These are phyloP conservation scores for Oryzias javanicus DNA, from an alignment of 2,113 vertebrate genomes.

Conservation along the genomic window DNA sequence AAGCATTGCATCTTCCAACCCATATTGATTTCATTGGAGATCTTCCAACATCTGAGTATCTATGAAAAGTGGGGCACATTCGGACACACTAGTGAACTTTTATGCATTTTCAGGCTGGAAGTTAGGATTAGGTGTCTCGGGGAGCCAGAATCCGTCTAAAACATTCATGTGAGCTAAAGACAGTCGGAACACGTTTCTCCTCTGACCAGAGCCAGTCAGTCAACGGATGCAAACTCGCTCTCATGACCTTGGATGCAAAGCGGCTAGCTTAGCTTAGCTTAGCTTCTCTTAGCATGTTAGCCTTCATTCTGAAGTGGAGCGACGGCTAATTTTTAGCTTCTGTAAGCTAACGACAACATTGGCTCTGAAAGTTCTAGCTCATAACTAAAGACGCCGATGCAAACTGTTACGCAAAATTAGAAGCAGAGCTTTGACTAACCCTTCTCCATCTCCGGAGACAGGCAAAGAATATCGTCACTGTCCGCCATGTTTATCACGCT, in stretches of 20 bases:
- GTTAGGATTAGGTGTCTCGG: no score
- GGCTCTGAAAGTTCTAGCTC: neutral
- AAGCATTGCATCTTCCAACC: no score
- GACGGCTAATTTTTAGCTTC: conserved; percentile 34
- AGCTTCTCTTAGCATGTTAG: conserved; percentile 13
- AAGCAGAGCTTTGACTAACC: conserved; percentile 51
- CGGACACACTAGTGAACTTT: no score
- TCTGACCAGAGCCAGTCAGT: neutral
- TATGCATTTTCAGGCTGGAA: no score
- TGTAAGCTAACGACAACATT: neutral
- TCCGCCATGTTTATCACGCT: conserved; percentile 69
- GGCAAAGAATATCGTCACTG: conserved; percentile 72
- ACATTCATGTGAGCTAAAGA: neutral
- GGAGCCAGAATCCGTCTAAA: no score
- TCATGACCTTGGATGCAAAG: conserved; percentile 64
- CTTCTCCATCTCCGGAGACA: conserved; percentile 71
- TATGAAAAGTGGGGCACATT: no score
- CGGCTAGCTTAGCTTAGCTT: conserved; percentile 45
- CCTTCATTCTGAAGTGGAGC: neutral
- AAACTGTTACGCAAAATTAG: neutral
- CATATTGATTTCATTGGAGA: no score
- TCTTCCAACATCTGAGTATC: no score
- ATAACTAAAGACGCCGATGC: neutral
- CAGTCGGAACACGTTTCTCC: neutral
- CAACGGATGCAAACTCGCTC: conserved; percentile 40